Conservation (phyloP, 2,888 invertebrate genomes). For the Augochlorella aurata region DNA sequence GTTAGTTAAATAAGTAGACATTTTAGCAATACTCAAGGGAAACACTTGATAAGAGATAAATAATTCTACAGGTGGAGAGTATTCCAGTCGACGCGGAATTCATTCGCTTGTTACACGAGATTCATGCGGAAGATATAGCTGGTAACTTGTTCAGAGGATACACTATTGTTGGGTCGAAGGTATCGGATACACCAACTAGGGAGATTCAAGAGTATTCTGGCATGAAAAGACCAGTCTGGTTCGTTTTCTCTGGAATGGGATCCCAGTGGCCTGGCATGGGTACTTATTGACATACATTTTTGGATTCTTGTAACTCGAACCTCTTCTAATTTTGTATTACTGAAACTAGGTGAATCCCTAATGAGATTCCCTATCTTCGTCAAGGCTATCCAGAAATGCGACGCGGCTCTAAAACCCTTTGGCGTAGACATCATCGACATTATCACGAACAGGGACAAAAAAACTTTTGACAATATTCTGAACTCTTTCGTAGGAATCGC, state of each 20-base stretch:
- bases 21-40: neutral
- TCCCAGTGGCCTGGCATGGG: constrained; percentile 66
- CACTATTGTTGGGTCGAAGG: constrained; percentile 83
- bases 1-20: constrained; percentile 76
- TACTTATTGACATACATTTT: constrained; percentile 2
- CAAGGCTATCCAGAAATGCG: constrained; percentile 85
- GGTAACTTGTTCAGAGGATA: constrained; percentile 91
- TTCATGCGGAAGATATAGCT: constrained; percentile 83
- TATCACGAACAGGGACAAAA: constrained; percentile 84
- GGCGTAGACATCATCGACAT: constrained; percentile 86
- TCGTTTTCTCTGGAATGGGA: constrained; percentile 88
- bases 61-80: constrained; percentile 79
- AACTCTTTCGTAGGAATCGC: constrained; percentile 90
- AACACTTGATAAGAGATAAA: neutral
- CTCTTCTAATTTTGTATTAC: neutral
- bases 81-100: constrained; percentile 86
- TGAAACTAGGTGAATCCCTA: constrained; percentile 85
- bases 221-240: constrained; percentile 89
- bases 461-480: constrained; percentile 86
- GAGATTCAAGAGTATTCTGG: constrained; percentile 86
- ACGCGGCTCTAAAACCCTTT: constrained; percentile 84
- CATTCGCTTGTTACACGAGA: constrained; percentile 84
- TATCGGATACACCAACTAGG: constrained; percentile 79
- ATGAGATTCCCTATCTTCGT: constrained; percentile 87
- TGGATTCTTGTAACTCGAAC: neutral